Conservation (phyloP, 2,113 vertebrate species). For the Dipodomys spectabilis region DNA sequence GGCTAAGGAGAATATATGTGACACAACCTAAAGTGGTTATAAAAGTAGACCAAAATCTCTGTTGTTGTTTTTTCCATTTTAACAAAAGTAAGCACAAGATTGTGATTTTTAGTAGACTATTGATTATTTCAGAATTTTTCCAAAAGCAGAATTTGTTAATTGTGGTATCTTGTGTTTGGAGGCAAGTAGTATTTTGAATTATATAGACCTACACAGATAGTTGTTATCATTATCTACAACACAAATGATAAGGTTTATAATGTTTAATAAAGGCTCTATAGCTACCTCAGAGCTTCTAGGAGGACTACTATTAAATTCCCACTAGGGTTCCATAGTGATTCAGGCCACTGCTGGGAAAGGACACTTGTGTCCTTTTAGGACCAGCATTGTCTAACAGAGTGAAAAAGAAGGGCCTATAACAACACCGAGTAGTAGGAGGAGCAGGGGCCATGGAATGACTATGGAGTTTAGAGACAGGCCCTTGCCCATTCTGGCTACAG, state of each 20-base stretch:
- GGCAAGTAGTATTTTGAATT: conserved; percentile 22
- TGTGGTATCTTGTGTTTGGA: not conserved
- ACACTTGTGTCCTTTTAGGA: not conserved
- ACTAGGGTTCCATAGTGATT: not conserved
- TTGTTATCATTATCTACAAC: not conserved
- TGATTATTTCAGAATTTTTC: not conserved
- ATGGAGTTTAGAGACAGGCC: not conserved
- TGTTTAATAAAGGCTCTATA: not conserved
- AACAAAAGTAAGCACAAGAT: conserved; percentile 9
- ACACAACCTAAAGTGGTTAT: not conserved
- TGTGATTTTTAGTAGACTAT: conserved; percentile 33
- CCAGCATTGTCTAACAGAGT: not conserved
- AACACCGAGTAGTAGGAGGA: not conserved
- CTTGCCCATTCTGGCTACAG: not conserved
- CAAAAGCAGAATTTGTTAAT: not conserved
- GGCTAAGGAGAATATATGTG: not conserved
- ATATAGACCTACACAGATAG: not conserved
- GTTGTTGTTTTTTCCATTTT: not conserved
- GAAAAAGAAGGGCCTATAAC: not conserved
- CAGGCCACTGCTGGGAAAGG: not conserved
- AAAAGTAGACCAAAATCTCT: conserved; percentile 1
- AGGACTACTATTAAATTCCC: not conserved
- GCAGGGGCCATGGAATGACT: not conserved
- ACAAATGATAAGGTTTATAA: not conserved
- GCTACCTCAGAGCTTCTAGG: not conserved